Evolutionary conservation across 2,113 vertebrate species (phyloP), one percentile per base, ranked within the genome.

Genomic region (Misgurnus anguillicaudatus): DNA sequence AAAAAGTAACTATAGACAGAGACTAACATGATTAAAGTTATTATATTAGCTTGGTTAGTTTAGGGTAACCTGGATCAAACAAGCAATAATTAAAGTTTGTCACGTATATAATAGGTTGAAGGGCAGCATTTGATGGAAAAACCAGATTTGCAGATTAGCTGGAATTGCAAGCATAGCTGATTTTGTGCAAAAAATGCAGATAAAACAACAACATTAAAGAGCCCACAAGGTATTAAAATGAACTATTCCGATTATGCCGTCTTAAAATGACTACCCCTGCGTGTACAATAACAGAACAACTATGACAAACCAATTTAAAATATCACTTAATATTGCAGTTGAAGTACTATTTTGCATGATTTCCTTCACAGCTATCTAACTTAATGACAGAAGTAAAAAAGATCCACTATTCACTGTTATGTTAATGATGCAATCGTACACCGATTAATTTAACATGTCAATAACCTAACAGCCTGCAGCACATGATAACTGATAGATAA

Each of bases 401-500:
- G n/a, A 45, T 1, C 19, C 36, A 73, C 21, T 39, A 31, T 31
- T 31, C 24, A 31, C 24, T 31, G 55, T 74, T 74, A 47, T 16
- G 13, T 21, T 61, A 19, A 74, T 17, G 14, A 61, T 16, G 21
- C 45, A 31, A 16, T 41, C 31, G 38, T 62, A 74, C 24, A 74
- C 45, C 14, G 19, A 74, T 73, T 42, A 74, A 74, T 61, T 47
- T 57, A 57, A 6, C 1, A 19, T 61, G 57, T 74, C 41, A 45
- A 47, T 62, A 62, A 24, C 14, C n/a, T 62, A 31, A 62, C 21
- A 36, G 70, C 70, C 53, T 58, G 53, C 38, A 58, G 53, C 53
- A 42, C 53, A 42, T 58, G 53, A 58, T 72, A 72, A 72, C 21
- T 72, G 70, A 71, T 38, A 71, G 68, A 55, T 21, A 42, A 72